Evolutionary conservation across 1,140 invertebrate species (phyloP).

Genomic region (Liolophura sinensis): DNA sequence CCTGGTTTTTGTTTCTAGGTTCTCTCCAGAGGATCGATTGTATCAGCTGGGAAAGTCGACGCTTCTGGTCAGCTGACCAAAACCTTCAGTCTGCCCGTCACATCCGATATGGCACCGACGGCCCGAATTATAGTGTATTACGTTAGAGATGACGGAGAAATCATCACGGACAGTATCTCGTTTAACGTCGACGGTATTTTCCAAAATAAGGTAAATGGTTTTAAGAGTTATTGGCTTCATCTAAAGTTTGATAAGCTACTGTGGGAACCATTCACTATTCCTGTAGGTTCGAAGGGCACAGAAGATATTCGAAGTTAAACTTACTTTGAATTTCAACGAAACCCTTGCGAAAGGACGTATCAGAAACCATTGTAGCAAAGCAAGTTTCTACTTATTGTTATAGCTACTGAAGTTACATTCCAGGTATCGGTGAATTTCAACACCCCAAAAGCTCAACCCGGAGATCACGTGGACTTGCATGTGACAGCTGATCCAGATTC

Average conservation of each 20-base stretch:
- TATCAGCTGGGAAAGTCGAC: constrained; percentile 28
- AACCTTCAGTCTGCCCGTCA: constrained; percentile 82
- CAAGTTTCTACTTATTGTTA: no score
- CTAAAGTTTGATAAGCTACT: no score
- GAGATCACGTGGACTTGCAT: constrained; percentile 72
- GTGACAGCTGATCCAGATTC: constrained; percentile 83
- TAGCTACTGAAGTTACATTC: constrained; percentile 3
- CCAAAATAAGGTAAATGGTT: constrained; percentile 80
- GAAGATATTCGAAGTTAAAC: no score
- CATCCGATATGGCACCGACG: constrained; percentile 89
- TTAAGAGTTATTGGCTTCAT: no score
- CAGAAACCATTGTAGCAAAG: no score
- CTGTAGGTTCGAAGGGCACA: no score
- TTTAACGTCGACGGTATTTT: constrained; percentile 89
- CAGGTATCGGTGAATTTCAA: constrained; percentile 40
- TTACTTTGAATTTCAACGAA: no score
- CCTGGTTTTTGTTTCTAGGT: constrained; percentile 28
- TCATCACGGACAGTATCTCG: constrained; percentile 87
- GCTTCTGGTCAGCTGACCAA: constrained; percentile 42
- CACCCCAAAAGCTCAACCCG: constrained; percentile 67
- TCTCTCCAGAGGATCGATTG: constrained; percentile 43
- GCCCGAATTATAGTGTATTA: constrained; percentile 89
- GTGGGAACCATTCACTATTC: no score
- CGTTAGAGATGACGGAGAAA: constrained; percentile 77
- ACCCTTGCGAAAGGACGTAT: no score